Evolutionary conservation across 2,888 invertebrate species (phyloP), one percentile per base, ranked within the genome.

Genomic region (Ametastegia equiseti): DNA sequence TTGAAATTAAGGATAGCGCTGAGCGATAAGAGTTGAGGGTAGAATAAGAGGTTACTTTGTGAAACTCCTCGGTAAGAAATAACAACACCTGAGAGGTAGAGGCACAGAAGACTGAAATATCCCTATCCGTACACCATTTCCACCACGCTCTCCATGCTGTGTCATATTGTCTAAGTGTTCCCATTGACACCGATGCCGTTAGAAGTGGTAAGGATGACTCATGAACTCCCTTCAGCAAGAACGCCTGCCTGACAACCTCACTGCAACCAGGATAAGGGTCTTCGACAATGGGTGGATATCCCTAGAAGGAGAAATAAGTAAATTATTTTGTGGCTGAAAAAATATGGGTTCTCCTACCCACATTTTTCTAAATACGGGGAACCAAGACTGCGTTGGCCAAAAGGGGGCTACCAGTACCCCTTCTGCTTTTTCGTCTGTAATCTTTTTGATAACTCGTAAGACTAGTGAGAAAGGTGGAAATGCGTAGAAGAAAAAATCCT

Each of bases 401-500:
- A 47, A 2, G 15, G 27, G 71, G 19, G 47, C 27, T 30, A 71
- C 30, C 15, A 47, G 9, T 5, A 71, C 47, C 27, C 47, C 19
- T n/a, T 67, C 19, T 47, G 65, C 47, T 23, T 27, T 42, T 87
- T 86, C n/a, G 50, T 39, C 33, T 83, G 83, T 63, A 87, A 86
- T 83, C 88, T 88, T 67, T 84, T 57, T 23, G 87, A 39, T 9
- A 80, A 75, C 82, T 88, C 71, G 39, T 23, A 80, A 50, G 36
- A 69, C 36, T 1, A 85, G 33, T 4, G 45, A 60, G 65, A 67
- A 23, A n/a, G 2, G 67, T 9, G 80, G 50, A n/a, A 69, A 89
- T 0, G 87, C 88, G 81, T 87, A 89, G 71, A 83, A 83, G 23
- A 81, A 36, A 4, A 78, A 33, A 57, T 84, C 83, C 78, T 50